phyloP scores from a whole-genome alignment of 2,797 vertebrate genomes.

The Urocyon cinereoargenteus region DNA sequence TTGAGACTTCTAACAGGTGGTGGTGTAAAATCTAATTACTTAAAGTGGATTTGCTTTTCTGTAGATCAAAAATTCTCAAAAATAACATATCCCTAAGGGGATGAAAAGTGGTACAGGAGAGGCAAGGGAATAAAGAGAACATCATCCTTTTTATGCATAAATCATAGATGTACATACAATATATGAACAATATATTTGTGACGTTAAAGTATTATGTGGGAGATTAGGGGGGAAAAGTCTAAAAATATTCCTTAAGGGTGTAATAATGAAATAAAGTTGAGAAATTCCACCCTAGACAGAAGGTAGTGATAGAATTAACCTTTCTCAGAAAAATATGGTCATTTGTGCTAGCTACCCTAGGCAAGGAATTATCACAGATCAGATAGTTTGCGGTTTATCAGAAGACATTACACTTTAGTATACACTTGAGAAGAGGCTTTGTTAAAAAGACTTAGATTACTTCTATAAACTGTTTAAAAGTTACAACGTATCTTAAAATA shows the following conservation, averaged over 20 bases:
- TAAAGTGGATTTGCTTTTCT: slow-evolving; percentile 35
- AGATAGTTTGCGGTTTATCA: neutral
- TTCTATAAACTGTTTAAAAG: neutral
- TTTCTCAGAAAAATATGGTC: neutral
- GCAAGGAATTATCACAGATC: neutral
- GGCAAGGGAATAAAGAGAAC: neutral
- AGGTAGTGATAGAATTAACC: neutral
- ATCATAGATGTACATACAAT: neutral
- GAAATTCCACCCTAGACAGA: neutral
- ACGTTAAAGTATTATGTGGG: neutral
- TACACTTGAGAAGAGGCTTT: neutral
- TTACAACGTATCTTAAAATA: neutral
- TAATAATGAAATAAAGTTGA: neutral
- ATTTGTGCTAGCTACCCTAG: neutral
- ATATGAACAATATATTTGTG: neutral
- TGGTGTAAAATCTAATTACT: slow-evolving; percentile 32
- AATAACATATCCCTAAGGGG: neutral
- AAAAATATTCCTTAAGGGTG: neutral
- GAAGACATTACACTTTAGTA: neutral
- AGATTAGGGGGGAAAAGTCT: neutral
- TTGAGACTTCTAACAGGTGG: neutral
- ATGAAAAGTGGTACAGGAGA: neutral
- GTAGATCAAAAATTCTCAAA: slow-evolving; percentile 31
- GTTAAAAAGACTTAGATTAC: neutral
- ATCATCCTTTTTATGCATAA: slow-evolving; percentile 1